Conservation (phyloP, 2,113 vertebrate species). For the Brevimyrus niger region DNA sequence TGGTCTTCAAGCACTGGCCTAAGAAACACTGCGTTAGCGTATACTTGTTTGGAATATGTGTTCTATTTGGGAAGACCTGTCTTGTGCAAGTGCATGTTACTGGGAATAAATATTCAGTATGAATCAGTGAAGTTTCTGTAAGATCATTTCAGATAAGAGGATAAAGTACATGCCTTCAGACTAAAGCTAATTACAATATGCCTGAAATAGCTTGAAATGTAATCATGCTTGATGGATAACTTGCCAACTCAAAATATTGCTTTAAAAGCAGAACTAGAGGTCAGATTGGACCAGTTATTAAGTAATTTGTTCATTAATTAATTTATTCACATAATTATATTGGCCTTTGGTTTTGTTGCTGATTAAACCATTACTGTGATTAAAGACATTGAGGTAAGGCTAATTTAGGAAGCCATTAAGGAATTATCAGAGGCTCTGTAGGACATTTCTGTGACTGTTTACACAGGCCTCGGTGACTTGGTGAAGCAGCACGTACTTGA, state of each 20-base stretch:
- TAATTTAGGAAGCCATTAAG: not conserved
- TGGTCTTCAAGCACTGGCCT: not conserved
- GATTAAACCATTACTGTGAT: not conserved
- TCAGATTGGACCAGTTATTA: not conserved
- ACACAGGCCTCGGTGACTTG: not conserved
- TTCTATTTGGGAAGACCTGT: not conserved
- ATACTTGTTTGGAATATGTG: not conserved
- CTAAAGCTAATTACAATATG: not conserved
- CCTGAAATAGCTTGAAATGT: not conserved
- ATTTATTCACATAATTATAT: not conserved
- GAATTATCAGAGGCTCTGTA: not conserved
- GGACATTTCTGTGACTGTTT: not conserved
- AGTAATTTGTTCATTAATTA: not conserved
- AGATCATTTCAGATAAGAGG: not conserved
- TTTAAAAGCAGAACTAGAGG: not conserved
- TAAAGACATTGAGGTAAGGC: not conserved
- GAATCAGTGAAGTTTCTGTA: not conserved
- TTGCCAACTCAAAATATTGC: not conserved
- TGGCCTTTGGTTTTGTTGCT: not conserved
- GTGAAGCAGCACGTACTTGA: conserved; percentile 68
- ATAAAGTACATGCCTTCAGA: not conserved
- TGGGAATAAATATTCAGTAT: not conserved
- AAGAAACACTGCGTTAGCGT: not conserved
- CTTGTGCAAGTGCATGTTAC: not conserved
- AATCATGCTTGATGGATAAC: not conserved